phyloP scores from a whole-genome alignment of 2,888 invertebrate genomes.

The Chymomyza amoena region DNA sequence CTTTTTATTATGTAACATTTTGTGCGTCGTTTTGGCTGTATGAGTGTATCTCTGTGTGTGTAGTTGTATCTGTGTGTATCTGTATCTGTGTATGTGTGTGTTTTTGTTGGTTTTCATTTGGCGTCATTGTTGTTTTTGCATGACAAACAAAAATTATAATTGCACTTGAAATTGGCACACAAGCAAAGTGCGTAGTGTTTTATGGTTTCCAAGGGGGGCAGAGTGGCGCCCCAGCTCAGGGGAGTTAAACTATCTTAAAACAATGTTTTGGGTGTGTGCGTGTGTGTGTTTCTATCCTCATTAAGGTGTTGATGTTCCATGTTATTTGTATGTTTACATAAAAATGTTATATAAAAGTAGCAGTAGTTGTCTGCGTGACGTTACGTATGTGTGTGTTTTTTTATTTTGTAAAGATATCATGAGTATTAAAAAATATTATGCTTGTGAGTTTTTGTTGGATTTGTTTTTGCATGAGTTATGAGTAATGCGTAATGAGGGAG shows the following conservation, averaged over 20 bases:
- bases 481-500: background rate
- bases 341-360: background rate
- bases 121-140: slow-evolving; percentile 35
- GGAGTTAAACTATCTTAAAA: background rate
- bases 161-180: slow-evolving; percentile 67
- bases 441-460: background rate
- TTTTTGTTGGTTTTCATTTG: background rate
- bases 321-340: background rate
- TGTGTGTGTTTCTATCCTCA: background rate
- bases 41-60: slow-evolving; percentile 16
- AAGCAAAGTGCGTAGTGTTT: background rate
- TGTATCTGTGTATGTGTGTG: slow-evolving; percentile 34
- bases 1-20: slow-evolving; percentile 13
- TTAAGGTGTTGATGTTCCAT: background rate
- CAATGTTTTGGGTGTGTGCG: background rate
- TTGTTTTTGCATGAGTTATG: background rate
- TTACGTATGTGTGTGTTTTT: background rate
- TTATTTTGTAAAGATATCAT: background rate
- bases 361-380: background rate
- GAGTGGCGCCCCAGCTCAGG: background rate
- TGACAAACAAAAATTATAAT: slow-evolving; percentile 71
- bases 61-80: slow-evolving; percentile 23
- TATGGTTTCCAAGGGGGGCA: background rate
- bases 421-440: background rate
- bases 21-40: slow-evolving; percentile 44